These are phyloP conservation scores for Astropecten irregularis DNA, from an alignment of 53 echinoderm and acorn worm genomes.

Conservation along the genomic window DNA sequence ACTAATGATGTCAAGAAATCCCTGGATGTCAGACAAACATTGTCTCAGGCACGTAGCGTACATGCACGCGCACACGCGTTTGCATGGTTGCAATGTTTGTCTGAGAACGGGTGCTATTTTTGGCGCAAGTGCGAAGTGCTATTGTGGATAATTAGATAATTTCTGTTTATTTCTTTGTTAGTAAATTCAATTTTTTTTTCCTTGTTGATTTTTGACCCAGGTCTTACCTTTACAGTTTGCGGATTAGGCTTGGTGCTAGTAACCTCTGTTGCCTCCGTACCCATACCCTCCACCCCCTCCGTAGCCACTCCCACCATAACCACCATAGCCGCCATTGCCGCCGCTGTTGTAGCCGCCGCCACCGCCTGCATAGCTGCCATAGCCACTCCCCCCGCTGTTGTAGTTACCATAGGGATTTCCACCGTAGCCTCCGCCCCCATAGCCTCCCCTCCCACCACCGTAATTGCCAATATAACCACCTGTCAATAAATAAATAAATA, in stretches of 20 bases:
- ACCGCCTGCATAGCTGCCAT: too few relatives aligned
- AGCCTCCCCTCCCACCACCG: not conserved
- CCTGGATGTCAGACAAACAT: too few relatives aligned
- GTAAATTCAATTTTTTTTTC: too few relatives aligned
- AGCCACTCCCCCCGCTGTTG: not conserved
- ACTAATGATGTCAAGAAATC: too few relatives aligned
- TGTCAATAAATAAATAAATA: not conserved
- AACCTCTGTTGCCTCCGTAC: not conserved
- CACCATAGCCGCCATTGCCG: not conserved
- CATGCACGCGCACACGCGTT: too few relatives aligned
- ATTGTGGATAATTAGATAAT: too few relatives aligned
- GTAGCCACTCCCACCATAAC: not conserved
- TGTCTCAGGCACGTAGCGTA: too few relatives aligned
- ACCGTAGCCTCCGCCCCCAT: not conserved
- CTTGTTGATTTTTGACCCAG: too few relatives aligned
- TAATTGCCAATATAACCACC: not conserved
- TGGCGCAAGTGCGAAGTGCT: too few relatives aligned
- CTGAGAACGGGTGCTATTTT: too few relatives aligned
- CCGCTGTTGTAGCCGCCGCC: not conserved
- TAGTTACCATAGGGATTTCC: not conserved
- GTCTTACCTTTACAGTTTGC: not conserved
- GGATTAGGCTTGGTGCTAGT: constrained; percentile 4
- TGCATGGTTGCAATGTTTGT: too few relatives aligned
- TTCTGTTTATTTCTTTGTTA: too few relatives aligned
- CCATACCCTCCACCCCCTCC: not conserved